Percentiles rank a stretch among this genome's conserved stretches.
Conservation (phyloP, 2,113 vertebrate species). For the Gymnocephalus cernua region DNA sequence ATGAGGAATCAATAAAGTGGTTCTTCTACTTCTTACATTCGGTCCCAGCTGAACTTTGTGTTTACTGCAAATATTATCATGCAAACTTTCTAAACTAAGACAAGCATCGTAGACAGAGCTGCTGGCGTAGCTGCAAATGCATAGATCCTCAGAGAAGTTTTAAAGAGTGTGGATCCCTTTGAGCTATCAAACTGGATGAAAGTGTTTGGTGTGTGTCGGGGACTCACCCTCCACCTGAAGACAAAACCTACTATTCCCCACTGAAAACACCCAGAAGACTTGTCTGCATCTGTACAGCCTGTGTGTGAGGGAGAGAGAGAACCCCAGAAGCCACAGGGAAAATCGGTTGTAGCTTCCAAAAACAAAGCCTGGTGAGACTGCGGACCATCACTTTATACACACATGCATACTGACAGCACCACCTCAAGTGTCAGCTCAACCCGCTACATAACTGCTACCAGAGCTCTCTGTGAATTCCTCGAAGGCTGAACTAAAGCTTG, state of each 20-base stretch:
- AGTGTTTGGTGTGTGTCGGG: neutral
- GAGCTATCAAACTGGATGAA: neutral
- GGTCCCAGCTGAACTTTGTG: neutral
- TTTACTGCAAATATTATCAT: neutral
- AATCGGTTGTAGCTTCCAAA: constrained; percentile 7
- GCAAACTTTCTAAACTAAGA: neutral
- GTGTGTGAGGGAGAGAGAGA: neutral
- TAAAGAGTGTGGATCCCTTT: neutral
- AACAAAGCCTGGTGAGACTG: constrained; percentile 19
- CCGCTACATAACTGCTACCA: constrained; percentile 1
- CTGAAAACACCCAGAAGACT: constrained; percentile 8
- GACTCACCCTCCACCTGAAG: constrained; percentile 7
- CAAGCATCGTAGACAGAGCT: too few species aligned
- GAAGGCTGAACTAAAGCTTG: neutral
- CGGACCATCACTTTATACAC: constrained; percentile 11
- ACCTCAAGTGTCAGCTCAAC: constrained; percentile 10
- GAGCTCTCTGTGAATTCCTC: neutral
- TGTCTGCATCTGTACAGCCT: constrained; percentile 31
- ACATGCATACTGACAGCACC: constrained; percentile 3
- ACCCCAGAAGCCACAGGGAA: constrained; percentile 1
- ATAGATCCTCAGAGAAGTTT: neutral
- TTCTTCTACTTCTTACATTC: too few species aligned
- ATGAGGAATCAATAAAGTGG: too few species aligned
- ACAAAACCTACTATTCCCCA: neutral
- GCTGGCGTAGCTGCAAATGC: neutral